Percentiles rank a stretch among this genome's conserved stretches.
Conservation (phyloP, 2,888 invertebrate species). For the Tetanocera ferruginea region DNA sequence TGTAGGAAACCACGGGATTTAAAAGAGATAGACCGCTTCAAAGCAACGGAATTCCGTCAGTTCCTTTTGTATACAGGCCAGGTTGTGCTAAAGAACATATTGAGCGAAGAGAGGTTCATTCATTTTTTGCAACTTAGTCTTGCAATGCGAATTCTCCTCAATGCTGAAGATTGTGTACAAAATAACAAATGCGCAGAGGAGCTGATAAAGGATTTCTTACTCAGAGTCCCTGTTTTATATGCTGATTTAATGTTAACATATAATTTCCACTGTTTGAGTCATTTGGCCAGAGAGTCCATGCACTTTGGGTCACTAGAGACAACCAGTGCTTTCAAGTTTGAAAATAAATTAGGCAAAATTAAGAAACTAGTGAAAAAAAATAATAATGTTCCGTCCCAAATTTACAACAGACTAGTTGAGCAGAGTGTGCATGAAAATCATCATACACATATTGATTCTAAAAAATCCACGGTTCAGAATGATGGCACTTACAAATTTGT, state of each 20-base stretch:
- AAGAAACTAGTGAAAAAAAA: conserved; percentile 43
- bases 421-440: conserved; percentile 42
- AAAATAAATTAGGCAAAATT: conserved; percentile 40
- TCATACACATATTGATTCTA: conserved; percentile 38
- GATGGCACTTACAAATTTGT: conserved; percentile 42
- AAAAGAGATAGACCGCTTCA: conserved; percentile 38
- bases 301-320: no score
- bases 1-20: conserved; percentile 37
- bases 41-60: no score
- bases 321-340: no score
- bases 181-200: no score
- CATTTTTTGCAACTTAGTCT: conserved; percentile 43
- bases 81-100: no score
- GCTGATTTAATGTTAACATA: no score
- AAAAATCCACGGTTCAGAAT: conserved; percentile 35
- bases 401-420: conserved; percentile 43
- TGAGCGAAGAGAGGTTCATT: conserved; percentile 38
- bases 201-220: no score
- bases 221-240: no score
- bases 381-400: conserved; percentile 38
- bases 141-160: conserved; percentile 39
- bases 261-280: no score
- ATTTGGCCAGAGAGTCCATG: no score
- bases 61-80: no score
- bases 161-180: conserved; percentile 13